Base-by-base conservation (phyloP, 2,113 vertebrate genomes). In the Epinephelus lanceolatus region DNA sequence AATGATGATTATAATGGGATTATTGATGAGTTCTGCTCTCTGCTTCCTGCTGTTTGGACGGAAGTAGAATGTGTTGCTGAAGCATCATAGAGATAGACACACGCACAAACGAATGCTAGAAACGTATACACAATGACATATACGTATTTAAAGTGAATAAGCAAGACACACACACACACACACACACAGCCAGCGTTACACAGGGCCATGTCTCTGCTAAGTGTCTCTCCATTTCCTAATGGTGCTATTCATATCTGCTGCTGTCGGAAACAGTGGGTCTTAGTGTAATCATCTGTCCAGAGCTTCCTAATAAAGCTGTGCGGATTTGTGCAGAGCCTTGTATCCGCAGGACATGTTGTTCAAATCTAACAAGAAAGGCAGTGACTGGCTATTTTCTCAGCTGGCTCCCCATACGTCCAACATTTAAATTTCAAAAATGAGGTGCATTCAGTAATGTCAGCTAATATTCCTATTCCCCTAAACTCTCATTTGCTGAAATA, bases 181-280 rank as follows among this genome's bases (percentile, higher is more conserved):
- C 30, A 71, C n/a, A 75, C 62, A 68, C 37, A 18, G 42, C 42
- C 42, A 45, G 9, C 40, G 23, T 19, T 0, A 27, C 66, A 87
- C 60, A 86, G 55, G 14, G 57, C 67, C 76, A 60, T 85, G 87
- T 90, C 86, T 87, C 71, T 86, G 80, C 74, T 90, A 68, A 88
- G 69, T 91, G 88, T 90, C 79, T 91, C 71, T 55, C 83, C 84
- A 85, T 56, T 76, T 80, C 33, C 76, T 88, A 87, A 93, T 72
- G 68, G 89, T 37, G 76, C 87, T 90, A 83, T 94, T 94, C 86
- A 91, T 80, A 81, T 90, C 84, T 83, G 79, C 82, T 76, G 76
- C 78, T 71, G 91, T 86, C 12, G 40, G 77, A 84, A 87, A 91
- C 89, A 90, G 68, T 67, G 70, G 63, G 37, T 86, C 87, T 90